phyloP scores from a whole-genome alignment of 2,888 invertebrate genomes.

The Meganola albula region DNA sequence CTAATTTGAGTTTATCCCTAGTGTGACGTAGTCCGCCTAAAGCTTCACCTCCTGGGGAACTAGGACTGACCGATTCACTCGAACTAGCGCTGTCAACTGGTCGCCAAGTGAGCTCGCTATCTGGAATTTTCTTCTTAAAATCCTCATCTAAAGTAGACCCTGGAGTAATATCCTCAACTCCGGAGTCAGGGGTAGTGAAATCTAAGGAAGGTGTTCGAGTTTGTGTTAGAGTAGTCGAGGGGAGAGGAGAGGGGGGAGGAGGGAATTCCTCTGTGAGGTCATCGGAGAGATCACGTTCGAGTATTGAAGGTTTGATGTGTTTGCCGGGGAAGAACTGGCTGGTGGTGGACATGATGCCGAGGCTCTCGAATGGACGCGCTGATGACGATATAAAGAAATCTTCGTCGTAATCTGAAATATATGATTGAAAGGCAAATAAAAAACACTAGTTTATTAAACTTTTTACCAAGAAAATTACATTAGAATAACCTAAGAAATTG shows the following conservation, averaged over 20 bases:
- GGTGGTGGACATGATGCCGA: conserved; percentile 70
- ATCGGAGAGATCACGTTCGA: conserved; percentile 41
- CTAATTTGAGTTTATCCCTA: conserved; percentile 82
- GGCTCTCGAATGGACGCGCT: conserved; percentile 83
- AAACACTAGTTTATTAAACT: too few species aligned
- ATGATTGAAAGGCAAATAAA: too few species aligned
- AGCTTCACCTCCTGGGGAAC: conserved; percentile 59
- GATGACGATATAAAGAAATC: conserved; percentile 87
- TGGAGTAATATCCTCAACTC: conserved; percentile 79
- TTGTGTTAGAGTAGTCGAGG: conserved; percentile 30
- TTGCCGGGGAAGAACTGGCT: conserved; percentile 86
- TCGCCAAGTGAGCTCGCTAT: conserved; percentile 42
- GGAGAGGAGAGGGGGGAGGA: conserved; percentile 40
- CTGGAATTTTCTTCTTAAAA: conserved; percentile 45
- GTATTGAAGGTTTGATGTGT: conserved; percentile 49
- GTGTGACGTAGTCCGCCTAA: conserved; percentile 86
- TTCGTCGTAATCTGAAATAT: conserved; percentile 74
- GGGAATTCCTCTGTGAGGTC: conserved; percentile 41
- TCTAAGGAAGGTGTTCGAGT: conserved; percentile 56
- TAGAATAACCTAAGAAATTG: too few species aligned
- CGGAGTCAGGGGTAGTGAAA: conserved; percentile 79
- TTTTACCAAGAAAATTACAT: too few species aligned
- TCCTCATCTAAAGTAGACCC: conserved; percentile 60
- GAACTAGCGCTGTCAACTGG: conserved; percentile 60
- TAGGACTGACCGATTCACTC: conserved; percentile 65